phyloP scores from a whole-genome alignment of 2,888 invertebrate species.

The Ennomos quercinarius region DNA sequence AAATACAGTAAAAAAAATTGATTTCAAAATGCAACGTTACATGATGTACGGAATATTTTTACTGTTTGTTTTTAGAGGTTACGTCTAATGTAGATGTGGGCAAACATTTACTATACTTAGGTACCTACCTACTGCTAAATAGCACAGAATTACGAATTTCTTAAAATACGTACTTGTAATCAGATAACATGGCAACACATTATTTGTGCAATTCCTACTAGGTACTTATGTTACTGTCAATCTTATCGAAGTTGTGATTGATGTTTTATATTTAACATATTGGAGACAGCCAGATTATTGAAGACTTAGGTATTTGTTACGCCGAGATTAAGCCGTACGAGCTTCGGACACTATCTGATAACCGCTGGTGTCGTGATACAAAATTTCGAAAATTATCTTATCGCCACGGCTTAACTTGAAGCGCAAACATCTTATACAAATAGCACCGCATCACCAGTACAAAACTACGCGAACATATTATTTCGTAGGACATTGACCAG shows the following conservation, averaged over 20 bases:
- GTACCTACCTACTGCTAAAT: not conserved
- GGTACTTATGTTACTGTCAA: slow-evolving; percentile 48
- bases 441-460: slow-evolving; percentile 46
- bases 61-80: too few species aligned
- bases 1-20: too few species aligned
- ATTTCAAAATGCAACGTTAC: too few species aligned
- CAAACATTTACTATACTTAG: too few species aligned
- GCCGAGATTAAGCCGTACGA: slow-evolving; percentile 59
- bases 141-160: not conserved
- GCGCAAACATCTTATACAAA: slow-evolving; percentile 71
- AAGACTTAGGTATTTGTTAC: slow-evolving; percentile 60
- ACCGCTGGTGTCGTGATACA: slow-evolving; percentile 62
- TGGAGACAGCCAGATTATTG: slow-evolving; percentile 54
- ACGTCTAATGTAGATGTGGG: too few species aligned
- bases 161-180: slow-evolving; percentile 6
- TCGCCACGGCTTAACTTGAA: slow-evolving; percentile 57
- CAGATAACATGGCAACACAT: slow-evolving; percentile 25
- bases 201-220: slow-evolving; percentile 39
- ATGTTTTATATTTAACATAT: slow-evolving; percentile 50
- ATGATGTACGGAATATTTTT: too few species aligned
- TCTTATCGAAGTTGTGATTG: slow-evolving; percentile 68
- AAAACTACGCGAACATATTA: slow-evolving; percentile 41
- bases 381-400: slow-evolving; percentile 75
- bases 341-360: slow-evolving; percentile 61
- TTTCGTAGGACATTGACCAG: slow-evolving; percentile 50